Conservation (phyloP, 2,888 invertebrate species). For the Philhelius pedissequus region DNA sequence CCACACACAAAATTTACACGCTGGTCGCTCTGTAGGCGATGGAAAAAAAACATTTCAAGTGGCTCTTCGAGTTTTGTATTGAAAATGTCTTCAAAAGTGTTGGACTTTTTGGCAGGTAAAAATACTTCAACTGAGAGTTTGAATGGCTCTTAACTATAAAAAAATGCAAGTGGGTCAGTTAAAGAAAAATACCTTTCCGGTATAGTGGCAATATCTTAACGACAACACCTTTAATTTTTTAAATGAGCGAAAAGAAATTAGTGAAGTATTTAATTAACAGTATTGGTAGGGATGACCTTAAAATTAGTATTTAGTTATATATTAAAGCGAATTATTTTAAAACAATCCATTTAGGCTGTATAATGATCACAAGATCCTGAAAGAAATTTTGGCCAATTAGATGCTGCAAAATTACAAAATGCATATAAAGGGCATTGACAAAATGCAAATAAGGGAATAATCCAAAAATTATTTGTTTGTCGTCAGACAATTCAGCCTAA, state of each 20-base stretch:
- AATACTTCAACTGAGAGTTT: background rate
- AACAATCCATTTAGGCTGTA: no score
- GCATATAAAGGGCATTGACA: no score
- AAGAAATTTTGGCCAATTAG: no score
- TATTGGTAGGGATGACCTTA: no score
- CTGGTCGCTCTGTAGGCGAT: constrained; percentile 25
- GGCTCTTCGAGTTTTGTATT: constrained; percentile 25
- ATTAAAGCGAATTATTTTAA: no score
- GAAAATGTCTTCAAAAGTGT: constrained; percentile 14
- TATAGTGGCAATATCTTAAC: background rate
- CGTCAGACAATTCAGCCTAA: no score
- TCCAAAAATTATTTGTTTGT: no score
- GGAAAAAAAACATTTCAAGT: background rate
- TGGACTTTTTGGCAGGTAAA: constrained; percentile 12
- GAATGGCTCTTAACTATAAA: background rate
- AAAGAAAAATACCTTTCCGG: background rate
- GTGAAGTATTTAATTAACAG: background rate
- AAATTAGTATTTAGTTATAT: no score
- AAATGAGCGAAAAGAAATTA: background rate
- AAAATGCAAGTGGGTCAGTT: background rate
- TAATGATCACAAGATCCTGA: no score
- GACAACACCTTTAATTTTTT: background rate
- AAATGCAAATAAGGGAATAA: no score
- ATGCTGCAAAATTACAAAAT: no score
- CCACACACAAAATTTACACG: background rate